Evolutionary conservation across 2,888 invertebrate species (phyloP).

Genomic region (Hoplodrina ambigua): DNA sequence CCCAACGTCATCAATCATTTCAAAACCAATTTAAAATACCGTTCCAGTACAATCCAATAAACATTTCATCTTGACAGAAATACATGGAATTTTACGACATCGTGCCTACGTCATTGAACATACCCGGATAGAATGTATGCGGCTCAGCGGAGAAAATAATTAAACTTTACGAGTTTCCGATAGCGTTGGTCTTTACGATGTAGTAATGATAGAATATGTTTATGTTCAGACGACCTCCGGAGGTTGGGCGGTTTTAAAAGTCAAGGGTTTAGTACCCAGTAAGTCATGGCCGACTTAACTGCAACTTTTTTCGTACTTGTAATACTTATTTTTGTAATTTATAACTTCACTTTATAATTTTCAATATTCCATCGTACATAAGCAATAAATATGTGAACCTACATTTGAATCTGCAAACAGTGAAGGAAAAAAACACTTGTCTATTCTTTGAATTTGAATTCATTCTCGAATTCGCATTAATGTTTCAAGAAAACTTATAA

Average conservation of each 20-base stretch:
- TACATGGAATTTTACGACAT: slow-evolving; percentile 37
- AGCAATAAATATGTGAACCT: too few species aligned
- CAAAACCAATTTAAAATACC: slow-evolving; percentile 17
- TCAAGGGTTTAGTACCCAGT: slow-evolving; percentile 52
- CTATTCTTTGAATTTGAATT: too few species aligned
- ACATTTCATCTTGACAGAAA: slow-evolving; percentile 48
- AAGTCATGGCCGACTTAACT: slow-evolving; percentile 50
- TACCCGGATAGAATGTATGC: slow-evolving; percentile 30
- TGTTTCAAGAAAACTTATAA: too few species aligned
- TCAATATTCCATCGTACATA: too few species aligned
- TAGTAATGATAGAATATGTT: slow-evolving; percentile 23
- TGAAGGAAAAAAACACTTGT: too few species aligned
- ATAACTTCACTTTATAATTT: background rate
- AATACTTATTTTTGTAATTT: slow-evolving; percentile 20
- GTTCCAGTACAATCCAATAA: slow-evolving; percentile 29
- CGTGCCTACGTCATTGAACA: slow-evolving; percentile 22
- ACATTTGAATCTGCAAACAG: too few species aligned
- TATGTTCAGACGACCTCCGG: slow-evolving; percentile 41
- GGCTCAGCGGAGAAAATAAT: slow-evolving; percentile 35
- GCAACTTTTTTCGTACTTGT: slow-evolving; percentile 37
- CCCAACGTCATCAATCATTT: background rate
- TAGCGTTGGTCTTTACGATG: slow-evolving; percentile 43
- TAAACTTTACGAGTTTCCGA: slow-evolving; percentile 56
- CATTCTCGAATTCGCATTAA: too few species aligned
- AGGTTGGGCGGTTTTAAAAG: slow-evolving; percentile 47